These are phyloP conservation scores for Leptura quadrifasciata DNA, from an alignment of 2,888 invertebrate genomes.

Conservation along the genomic window DNA sequence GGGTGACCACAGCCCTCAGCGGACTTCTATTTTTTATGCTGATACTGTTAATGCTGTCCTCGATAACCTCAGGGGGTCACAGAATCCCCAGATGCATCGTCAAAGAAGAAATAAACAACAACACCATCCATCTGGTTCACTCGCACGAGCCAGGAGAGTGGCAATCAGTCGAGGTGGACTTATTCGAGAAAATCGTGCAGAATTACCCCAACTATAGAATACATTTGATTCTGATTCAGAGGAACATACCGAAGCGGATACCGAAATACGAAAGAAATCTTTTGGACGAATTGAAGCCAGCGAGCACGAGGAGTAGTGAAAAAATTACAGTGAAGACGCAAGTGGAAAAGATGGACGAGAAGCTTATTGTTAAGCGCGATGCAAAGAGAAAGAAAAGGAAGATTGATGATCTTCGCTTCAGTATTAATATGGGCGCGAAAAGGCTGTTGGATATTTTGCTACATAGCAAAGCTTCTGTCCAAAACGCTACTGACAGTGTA, in stretches of 20 bases:
- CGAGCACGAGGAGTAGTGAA: slow-evolving; percentile 7
- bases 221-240: slow-evolving; percentile 63
- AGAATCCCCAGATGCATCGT: slow-evolving; percentile 62
- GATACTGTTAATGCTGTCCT: slow-evolving; percentile 60
- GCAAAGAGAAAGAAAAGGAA: slow-evolving; percentile 44
- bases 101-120: slow-evolving; percentile 59
- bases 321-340: neutral
- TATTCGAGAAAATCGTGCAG: slow-evolving; percentile 66
- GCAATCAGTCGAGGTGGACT: slow-evolving; percentile 63
- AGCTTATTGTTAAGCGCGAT: neutral
- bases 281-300: slow-evolving; percentile 8
- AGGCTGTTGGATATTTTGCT: slow-evolving; percentile 49
- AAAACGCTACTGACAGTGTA: neutral
- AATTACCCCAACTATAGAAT: slow-evolving; percentile 67
- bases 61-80: slow-evolving; percentile 51
- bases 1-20: slow-evolving; percentile 64
- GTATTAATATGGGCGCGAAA: slow-evolving; percentile 50
- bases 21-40: slow-evolving; percentile 64
- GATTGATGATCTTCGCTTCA: slow-evolving; percentile 40
- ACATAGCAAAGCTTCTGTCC: slow-evolving; percentile 36
- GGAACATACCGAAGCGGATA: slow-evolving; percentile 49
- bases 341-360: neutral
- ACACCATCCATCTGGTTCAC: slow-evolving; percentile 69
- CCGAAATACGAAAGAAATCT: slow-evolving; percentile 21
- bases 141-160: slow-evolving; percentile 62